Evolutionary conservation across 1,140 invertebrate species (phyloP).

Genomic region (Drosophila arawakana): DNA sequence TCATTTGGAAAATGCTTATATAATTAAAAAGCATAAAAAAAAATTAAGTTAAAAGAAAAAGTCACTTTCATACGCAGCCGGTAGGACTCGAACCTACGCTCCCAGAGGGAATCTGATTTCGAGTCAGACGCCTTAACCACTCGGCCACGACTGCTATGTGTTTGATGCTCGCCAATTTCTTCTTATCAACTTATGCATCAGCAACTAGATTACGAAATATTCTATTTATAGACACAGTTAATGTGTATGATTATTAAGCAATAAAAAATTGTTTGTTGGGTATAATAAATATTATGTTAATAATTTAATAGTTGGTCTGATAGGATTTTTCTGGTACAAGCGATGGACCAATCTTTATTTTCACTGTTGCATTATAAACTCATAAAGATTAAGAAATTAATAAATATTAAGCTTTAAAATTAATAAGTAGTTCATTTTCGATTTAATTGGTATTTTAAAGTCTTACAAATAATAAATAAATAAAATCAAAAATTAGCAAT

Average conservation of each 20-base stretch:
- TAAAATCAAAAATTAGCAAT: no score
- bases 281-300: no score
- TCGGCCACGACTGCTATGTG: slow-evolving; percentile 90
- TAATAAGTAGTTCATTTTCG: no score
- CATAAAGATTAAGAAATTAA: no score
- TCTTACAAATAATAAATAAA: no score
- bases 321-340: no score
- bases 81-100: slow-evolving; percentile 94
- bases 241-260: neutral
- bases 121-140: slow-evolving; percentile 94
- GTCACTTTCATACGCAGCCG: slow-evolving; percentile 87
- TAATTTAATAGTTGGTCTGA: no score
- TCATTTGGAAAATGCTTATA: neutral
- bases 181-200: neutral
- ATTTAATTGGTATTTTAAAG: no score
- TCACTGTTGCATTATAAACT: no score
- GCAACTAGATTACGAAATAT: neutral
- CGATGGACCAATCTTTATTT: no score
- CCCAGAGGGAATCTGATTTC: slow-evolving; percentile 94
- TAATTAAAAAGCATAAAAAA: neutral
- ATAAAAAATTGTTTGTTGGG: neutral
- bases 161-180: neutral
- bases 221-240: slow-evolving; percentile 15
- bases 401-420: no score
- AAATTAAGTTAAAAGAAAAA: no score